Conservation (phyloP, 2,888 invertebrate species). For the Calliopum simillimum region DNA sequence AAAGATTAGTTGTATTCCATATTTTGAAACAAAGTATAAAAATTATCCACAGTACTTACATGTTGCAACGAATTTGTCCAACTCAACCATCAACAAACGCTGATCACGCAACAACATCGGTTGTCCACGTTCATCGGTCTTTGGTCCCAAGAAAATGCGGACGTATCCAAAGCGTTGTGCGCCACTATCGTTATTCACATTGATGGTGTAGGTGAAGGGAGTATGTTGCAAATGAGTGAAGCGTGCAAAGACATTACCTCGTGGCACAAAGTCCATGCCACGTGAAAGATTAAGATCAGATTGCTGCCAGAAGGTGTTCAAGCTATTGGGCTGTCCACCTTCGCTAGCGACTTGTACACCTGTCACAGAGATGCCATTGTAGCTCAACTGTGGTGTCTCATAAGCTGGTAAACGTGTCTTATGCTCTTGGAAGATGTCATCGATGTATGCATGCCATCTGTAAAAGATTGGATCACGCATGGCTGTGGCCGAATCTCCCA, state of each 20-base stretch:
- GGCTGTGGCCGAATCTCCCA: slow-evolving; percentile 86
- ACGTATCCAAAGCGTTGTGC: slow-evolving; percentile 71
- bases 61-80: slow-evolving; percentile 74
- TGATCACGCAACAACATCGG: slow-evolving; percentile 73
- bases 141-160: slow-evolving; percentile 76
- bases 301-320: slow-evolving; percentile 83
- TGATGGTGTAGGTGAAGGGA: slow-evolving; percentile 76
- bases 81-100: slow-evolving; percentile 74
- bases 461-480: slow-evolving; percentile 91
- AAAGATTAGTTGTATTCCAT: neutral
- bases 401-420: slow-evolving; percentile 79
- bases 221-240: slow-evolving; percentile 83
- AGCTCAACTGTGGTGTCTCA: slow-evolving; percentile 59
- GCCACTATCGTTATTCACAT: slow-evolving; percentile 71
- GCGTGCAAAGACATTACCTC: slow-evolving; percentile 77
- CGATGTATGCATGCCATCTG: slow-evolving; percentile 84
- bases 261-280: slow-evolving; percentile 84
- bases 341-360: slow-evolving; percentile 70
- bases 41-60: slow-evolving; percentile 67
- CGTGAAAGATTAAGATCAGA: slow-evolving; percentile 81
- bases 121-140: slow-evolving; percentile 74
- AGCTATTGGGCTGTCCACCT: slow-evolving; percentile 70
- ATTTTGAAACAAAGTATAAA: neutral
- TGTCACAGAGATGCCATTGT: slow-evolving; percentile 71
- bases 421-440: slow-evolving; percentile 80